phyloP scores from a whole-genome alignment of 2,888 invertebrate species.

The Stenodera caucasica region DNA sequence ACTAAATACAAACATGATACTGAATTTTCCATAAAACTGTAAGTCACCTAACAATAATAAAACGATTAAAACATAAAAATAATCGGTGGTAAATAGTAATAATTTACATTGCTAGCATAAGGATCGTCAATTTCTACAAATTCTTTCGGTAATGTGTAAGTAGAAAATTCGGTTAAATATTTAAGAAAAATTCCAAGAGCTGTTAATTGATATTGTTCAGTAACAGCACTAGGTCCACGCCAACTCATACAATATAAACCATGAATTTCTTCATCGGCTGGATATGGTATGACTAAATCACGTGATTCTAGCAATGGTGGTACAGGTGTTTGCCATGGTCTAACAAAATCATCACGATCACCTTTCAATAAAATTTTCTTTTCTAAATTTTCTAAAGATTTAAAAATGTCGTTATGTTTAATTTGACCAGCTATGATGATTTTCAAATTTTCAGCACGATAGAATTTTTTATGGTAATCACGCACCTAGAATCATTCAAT shows the following conservation, averaged over 20 bases:
- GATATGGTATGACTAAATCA: conserved; percentile 67
- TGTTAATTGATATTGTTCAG: conserved; percentile 62
- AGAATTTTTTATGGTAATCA: conserved; percentile 82
- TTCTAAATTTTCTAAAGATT: conserved; percentile 71
- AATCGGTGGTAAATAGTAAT: neutral
- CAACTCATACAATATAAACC: conserved; percentile 78
- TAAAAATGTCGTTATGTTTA: conserved; percentile 72
- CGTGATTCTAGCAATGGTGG: conserved; percentile 64
- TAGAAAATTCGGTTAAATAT: conserved; percentile 84
- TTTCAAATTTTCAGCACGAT: conserved; percentile 85
- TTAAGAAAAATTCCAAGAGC: conserved; percentile 72
- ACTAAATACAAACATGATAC: conserved; percentile 69
- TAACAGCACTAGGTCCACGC: conserved; percentile 73
- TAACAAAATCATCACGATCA: conserved; percentile 61
- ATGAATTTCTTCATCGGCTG: conserved; percentile 82
- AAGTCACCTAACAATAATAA: conserved; percentile 62
- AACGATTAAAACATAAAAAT: neutral
- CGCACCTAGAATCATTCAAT: conserved; percentile 63
- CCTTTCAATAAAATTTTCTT: conserved; percentile 72
- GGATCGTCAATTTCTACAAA: conserved; percentile 84
- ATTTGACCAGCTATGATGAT: conserved; percentile 83
- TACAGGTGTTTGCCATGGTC: conserved; percentile 77
- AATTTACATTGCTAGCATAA: conserved; percentile 72
- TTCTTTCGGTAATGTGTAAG: conserved; percentile 79
- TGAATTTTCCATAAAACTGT: conserved; percentile 72